Base-by-base conservation (phyloP, 2,797 vertebrate species). In the Chaetophractus vellerosus region DNA sequence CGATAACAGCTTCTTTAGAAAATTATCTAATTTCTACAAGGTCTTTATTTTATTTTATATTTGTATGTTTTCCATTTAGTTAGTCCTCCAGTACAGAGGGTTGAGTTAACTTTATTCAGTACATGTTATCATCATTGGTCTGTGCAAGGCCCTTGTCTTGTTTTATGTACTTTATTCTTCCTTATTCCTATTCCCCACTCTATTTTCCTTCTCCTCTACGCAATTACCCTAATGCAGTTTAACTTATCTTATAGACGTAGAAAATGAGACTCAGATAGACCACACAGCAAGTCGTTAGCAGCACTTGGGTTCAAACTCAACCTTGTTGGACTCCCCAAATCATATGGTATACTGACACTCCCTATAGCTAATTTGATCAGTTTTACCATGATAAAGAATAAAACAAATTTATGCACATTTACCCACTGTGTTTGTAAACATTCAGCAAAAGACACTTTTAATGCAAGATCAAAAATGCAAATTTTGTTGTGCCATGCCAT, bases 41-140 rank as follows among this genome's bases (percentile, higher is more conserved):
- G 9, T 24, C n/a, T 85, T 31, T 48, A 23, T 52, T 90, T 79
- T 79, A 38, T 92, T 90, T 41, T 74, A 31, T 64, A 63, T 76
- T 33, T 88, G 61, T 83, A 33, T 71, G 23, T 61, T 69, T 88
- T 92, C 36, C 1, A 45, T 16, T 91, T 66, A 63, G 18, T 95
- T 55, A 41, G 48, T 79, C 4, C 31, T 61, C 19, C 36, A 45
- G 63, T 64, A 12, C 4, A 5, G 48, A 79, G 18, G 36, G 4
- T 6, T 72, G 36, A 64, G 5, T 78, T 76, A 52, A 55, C 71
- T 21, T n/a, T 69, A 69, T 55, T 69, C 12, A 63, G n/a, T 59
- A 6, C 14, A 57, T 71, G 16, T 31, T 78, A 64, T 41, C 19
- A 16, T 63, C 31, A 72, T n/a, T 52, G 19, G 23, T 28, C 26